phyloP scores from a whole-genome alignment of 2,888 invertebrate species.

The Leptogaster cylindrica region DNA sequence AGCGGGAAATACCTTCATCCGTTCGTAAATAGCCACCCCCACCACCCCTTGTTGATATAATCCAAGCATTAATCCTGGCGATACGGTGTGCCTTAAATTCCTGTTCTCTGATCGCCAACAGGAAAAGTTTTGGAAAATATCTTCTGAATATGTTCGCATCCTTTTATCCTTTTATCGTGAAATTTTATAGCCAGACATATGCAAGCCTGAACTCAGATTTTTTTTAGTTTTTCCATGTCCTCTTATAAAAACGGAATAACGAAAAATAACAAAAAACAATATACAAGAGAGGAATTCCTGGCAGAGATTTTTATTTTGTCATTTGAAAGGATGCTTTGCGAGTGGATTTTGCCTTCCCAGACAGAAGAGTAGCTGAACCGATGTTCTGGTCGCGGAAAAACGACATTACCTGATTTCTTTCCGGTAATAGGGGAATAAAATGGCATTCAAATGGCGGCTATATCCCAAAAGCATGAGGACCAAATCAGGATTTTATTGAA shows the following conservation, averaged over 20 bases:
- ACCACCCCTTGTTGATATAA: no score
- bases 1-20: conserved; percentile 1
- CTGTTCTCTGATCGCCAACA: conserved; percentile 4
- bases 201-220: neutral
- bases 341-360: neutral
- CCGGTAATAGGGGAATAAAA: no score
- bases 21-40: no score
- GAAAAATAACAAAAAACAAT: no score
- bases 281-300: no score
- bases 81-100: conserved; percentile 6
- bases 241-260: neutral
- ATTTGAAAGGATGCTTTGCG: no score
- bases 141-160: conserved; percentile 12
- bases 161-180: conserved; percentile 37
- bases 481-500: no score
- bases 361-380: neutral
- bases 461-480: no score
- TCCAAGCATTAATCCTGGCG: no score
- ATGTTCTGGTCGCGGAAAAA: conserved; percentile 7
- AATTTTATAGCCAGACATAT: conserved; percentile 34
- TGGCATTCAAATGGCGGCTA: neutral
- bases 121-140: conserved; percentile 26
- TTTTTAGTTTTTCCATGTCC: neutral
- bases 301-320: neutral
- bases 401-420: neutral